These are phyloP conservation scores for Mionectes macconnelli DNA, from an alignment of 2,113 vertebrate species.

Conservation along the genomic window DNA sequence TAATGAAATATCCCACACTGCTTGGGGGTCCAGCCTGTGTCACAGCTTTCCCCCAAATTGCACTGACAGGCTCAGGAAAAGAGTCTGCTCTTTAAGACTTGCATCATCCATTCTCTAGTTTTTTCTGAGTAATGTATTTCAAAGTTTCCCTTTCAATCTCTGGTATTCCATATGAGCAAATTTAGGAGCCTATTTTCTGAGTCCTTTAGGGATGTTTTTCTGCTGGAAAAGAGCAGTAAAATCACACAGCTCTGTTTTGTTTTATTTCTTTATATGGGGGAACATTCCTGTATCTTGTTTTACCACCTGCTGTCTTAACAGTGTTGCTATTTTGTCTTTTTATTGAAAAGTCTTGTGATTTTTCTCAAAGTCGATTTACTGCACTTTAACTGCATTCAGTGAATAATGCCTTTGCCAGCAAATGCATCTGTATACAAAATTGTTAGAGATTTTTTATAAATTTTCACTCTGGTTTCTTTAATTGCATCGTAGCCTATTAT, in stretches of 20 bases:
- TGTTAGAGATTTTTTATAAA: not conserved
- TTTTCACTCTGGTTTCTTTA: slow-evolving; percentile 12
- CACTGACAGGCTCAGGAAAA: not conserved
- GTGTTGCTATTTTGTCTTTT: slow-evolving; percentile 55
- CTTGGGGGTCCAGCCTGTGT: not conserved
- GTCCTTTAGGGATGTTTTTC: slow-evolving; percentile 30
- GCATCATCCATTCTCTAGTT: not conserved
- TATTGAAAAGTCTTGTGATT: slow-evolving; percentile 57
- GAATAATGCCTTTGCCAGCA: slow-evolving; percentile 29
- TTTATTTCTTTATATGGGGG: slow-evolving; percentile 56
- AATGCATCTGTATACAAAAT: slow-evolving; percentile 5
- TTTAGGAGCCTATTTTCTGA: slow-evolving; percentile 36
- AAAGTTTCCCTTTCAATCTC: slow-evolving; percentile 18
- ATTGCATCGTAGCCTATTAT: not conserved
- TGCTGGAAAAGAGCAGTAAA: slow-evolving; percentile 45
- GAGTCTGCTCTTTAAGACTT: not conserved
- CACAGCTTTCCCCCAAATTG: not conserved
- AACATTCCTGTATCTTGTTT: slow-evolving; percentile 57
- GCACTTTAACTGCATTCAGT: slow-evolving; percentile 4
- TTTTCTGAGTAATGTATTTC: not conserved
- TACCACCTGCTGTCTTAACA: slow-evolving; percentile 61
- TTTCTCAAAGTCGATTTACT: slow-evolving; percentile 44
- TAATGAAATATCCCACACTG: not conserved
- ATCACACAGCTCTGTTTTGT: slow-evolving; percentile 32
- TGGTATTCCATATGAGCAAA: not conserved